phyloP scores from a whole-genome alignment of 37 sponge, comb jelly and placozoan species.

The Agelas oroides region DNA sequence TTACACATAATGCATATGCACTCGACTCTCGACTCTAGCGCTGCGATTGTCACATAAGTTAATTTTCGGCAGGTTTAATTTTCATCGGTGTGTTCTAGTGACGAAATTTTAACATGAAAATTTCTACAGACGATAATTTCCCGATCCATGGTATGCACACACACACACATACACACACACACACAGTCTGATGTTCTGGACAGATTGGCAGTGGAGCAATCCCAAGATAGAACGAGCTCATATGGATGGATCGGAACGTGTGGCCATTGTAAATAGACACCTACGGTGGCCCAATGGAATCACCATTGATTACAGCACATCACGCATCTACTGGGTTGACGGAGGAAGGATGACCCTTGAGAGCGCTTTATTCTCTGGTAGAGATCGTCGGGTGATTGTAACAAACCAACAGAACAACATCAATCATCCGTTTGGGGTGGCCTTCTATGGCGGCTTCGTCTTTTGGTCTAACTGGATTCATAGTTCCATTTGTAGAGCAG shows the following conservation, averaged over 20 bases:
- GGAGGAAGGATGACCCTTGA: background rate
- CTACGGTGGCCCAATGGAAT: slow-evolving; percentile 64
- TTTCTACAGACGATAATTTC: no score
- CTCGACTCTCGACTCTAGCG: no score
- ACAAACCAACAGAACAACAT: background rate
- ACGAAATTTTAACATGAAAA: no score
- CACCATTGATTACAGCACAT: slow-evolving; percentile 25
- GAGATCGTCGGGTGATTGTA: background rate
- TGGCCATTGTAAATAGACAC: background rate
- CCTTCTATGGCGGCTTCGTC: background rate
- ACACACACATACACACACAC: slow-evolving; percentile 23
- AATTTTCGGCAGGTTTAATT: no score
- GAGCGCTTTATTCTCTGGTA: slow-evolving; percentile 8
- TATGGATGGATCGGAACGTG: slow-evolving; percentile 51
- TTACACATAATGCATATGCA: no score
- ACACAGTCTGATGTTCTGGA: slow-evolving; percentile 43
- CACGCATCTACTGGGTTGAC: slow-evolving; percentile 70
- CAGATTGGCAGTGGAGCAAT: slow-evolving; percentile 64
- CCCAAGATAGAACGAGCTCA: slow-evolving; percentile 45
- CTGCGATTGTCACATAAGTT: no score
- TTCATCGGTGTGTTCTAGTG: no score
- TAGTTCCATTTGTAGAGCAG: no score
- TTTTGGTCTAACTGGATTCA: slow-evolving; percentile 22
- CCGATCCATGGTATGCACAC: no score
- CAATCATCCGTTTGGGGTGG: slow-evolving; percentile 40